Percentiles rank a stretch among this genome's conserved stretches.
Conservation (phyloP, 1,140 invertebrate species). For the Galendromus occidentalis region DNA sequence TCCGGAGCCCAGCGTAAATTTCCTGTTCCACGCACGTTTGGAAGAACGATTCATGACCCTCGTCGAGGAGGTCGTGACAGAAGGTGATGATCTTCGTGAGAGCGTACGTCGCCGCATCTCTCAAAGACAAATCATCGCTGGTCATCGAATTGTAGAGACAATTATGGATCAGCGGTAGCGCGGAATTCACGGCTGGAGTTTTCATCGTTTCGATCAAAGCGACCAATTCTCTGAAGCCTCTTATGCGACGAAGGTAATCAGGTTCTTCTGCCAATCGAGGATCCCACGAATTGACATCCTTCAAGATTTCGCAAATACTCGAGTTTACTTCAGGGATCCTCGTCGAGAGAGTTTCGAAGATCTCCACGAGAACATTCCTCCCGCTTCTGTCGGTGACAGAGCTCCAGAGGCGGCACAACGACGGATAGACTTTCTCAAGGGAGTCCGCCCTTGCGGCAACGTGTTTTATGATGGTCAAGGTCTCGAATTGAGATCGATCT, state of each 20-base stretch:
- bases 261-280: slow-evolving; percentile 68
- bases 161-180: slow-evolving; percentile 54
- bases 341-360: not conserved
- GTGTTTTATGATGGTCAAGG: not conserved
- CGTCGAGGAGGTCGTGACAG: slow-evolving; percentile 30
- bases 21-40: slow-evolving; percentile 16
- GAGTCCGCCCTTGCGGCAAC: not conserved
- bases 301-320: slow-evolving; percentile 30
- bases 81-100: slow-evolving; percentile 36
- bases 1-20: slow-evolving; percentile 16
- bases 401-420: slow-evolving; percentile 11
- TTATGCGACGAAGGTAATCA: slow-evolving; percentile 58
- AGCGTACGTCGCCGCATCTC: slow-evolving; percentile 51
- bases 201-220: slow-evolving; percentile 38
- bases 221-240: slow-evolving; percentile 37
- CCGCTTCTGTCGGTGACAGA: slow-evolving; percentile 15
- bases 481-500: not conserved
- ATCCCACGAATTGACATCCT: slow-evolving; percentile 65
- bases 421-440: not conserved
- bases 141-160: slow-evolving; percentile 48
- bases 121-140: slow-evolving; percentile 58
- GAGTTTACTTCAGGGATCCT: not conserved
- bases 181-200: slow-evolving; percentile 32
- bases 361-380: not conserved
- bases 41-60: slow-evolving; percentile 13